These are phyloP conservation scores for Mormyrops boulengeri DNA, from an alignment of 2,797 vertebrate genomes.

Conservation along the genomic window DNA sequence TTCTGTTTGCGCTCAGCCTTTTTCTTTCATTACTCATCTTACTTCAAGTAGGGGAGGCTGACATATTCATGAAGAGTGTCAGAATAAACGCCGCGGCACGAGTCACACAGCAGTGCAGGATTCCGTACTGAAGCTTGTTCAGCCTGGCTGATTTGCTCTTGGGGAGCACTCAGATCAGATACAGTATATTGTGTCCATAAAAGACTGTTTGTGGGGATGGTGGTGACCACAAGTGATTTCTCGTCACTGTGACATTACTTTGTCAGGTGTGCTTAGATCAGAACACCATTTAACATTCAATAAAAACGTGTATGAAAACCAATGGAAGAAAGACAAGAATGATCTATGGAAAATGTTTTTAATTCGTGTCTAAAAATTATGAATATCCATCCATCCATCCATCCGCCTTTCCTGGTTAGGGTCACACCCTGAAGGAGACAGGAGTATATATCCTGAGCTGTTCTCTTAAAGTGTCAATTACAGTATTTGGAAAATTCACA, in stretches of 20 bases:
- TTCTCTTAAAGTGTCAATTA: neutral
- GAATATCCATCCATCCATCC: neutral
- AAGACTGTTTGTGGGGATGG: slow-evolving; percentile 31
- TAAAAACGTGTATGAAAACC: slow-evolving; percentile 5
- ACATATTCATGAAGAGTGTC: slow-evolving; percentile 76
- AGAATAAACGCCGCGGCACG: slow-evolving; percentile 68
- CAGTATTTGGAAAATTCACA: neutral
- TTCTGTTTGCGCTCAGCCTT: slow-evolving; percentile 45
- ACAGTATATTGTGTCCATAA: slow-evolving; percentile 51
- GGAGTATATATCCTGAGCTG: neutral
- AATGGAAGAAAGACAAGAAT: neutral
- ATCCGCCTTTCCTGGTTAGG: neutral
- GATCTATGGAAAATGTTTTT: neutral
- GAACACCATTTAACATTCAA: slow-evolving; percentile 48
- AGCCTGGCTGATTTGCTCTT: slow-evolving; percentile 62
- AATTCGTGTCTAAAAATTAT: neutral
- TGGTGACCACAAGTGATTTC: slow-evolving; percentile 51
- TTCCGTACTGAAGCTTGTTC: slow-evolving; percentile 52
- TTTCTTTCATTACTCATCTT: slow-evolving; percentile 69
- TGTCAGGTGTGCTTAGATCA: slow-evolving; percentile 46
- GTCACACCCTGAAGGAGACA: neutral
- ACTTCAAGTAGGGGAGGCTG: slow-evolving; percentile 53
- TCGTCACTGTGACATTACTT: slow-evolving; percentile 52
- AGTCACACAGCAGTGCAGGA: slow-evolving; percentile 64
- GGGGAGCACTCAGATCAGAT: slow-evolving; percentile 53